Conservation (phyloP, 2,797 vertebrate species). For the Cyprinodon diabolis region DNA sequence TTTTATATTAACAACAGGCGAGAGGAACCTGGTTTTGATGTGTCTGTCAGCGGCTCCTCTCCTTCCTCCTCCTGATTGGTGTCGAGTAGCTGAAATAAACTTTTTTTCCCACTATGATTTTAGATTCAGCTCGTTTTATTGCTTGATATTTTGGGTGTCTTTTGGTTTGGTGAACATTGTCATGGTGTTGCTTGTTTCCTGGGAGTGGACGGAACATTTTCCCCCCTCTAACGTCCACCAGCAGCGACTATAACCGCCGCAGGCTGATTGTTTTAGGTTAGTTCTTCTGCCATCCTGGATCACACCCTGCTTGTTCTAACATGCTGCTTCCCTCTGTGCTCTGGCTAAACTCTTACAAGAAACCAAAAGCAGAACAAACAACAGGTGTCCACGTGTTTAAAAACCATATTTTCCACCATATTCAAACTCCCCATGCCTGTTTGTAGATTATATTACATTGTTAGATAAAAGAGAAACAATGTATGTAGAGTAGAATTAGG, state of each 20-base stretch:
- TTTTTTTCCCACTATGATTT: background rate
- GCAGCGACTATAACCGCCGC: background rate
- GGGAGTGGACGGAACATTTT: background rate
- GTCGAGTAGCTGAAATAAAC: background rate
- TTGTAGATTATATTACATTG: background rate
- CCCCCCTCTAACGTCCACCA: background rate
- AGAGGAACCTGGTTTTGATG: background rate
- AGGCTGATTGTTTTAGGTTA: background rate
- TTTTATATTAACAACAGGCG: background rate
- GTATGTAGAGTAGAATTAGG: conserved; percentile 40
- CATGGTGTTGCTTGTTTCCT: background rate
- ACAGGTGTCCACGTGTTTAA: conserved; percentile 22
- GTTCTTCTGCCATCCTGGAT: conserved; percentile 7
- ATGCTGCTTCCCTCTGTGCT: conserved; percentile 15
- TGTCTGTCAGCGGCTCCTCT: background rate
- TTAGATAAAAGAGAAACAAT: conserved; percentile 19
- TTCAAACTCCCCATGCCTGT: background rate
- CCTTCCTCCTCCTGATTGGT: background rate
- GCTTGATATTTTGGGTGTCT: background rate
- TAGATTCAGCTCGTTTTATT: background rate
- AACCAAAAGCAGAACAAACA: conserved; percentile 29
- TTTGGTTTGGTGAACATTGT: background rate
- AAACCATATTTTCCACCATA: background rate
- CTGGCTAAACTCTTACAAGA: background rate
- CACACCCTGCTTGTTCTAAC: conserved; percentile 32